Evolutionary conservation across 2,888 invertebrate genomes (phyloP).

Genomic region (Drosophila mimica): DNA sequence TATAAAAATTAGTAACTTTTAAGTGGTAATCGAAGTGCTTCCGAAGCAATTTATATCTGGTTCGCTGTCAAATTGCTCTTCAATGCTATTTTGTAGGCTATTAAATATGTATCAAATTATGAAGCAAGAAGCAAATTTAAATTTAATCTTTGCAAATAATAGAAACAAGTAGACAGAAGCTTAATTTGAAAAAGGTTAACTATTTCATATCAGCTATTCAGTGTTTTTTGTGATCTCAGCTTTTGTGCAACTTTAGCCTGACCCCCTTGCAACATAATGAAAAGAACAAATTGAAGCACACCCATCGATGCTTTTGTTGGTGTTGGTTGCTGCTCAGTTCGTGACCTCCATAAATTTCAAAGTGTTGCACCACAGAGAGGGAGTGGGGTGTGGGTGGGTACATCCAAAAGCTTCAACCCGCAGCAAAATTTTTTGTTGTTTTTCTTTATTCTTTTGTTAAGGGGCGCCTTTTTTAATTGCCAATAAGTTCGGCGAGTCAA

Average conservation of each 20-base stretch:
- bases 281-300: conserved; percentile 53
- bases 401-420: conserved; percentile 11
- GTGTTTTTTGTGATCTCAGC: conserved; percentile 18
- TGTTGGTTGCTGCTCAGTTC: conserved; percentile 33
- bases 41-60: neutral
- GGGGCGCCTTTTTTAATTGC: conserved; percentile 54
- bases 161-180: neutral
- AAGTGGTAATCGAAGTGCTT: neutral
- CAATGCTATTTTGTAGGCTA: neutral
- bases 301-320: conserved; percentile 40
- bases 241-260: conserved; percentile 24
- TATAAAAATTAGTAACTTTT: neutral
- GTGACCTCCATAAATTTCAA: conserved; percentile 59
- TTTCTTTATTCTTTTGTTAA: neutral
- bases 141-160: neutral
- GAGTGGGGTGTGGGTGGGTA: neutral
- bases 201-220: conserved; percentile 5
- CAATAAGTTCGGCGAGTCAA: conserved; percentile 65
- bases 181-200: neutral
- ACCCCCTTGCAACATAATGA: conserved; percentile 16
- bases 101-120: neutral
- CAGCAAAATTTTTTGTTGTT: conserved; percentile 5
- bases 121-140: neutral
- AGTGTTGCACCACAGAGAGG: neutral
- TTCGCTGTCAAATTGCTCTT: neutral